Base-by-base conservation (phyloP, 2,113 vertebrate genomes). In the Stictonetta naevosa region DNA sequence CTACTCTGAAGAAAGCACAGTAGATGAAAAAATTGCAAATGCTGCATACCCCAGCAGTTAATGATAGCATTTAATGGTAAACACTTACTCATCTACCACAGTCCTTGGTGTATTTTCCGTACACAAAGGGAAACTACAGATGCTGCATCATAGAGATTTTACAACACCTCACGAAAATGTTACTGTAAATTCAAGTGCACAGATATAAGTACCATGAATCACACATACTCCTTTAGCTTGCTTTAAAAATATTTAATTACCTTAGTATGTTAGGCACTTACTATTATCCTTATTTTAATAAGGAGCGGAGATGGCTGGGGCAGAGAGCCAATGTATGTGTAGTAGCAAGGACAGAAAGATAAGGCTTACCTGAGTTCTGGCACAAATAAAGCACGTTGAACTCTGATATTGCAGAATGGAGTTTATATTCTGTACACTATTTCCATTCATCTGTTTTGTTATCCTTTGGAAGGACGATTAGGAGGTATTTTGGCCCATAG, bases 171-270 rank as follows among this genome's bases (percentile, higher is more conserved):
- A 36, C 60, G 40, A 55, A 77, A 84, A 73, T 5, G 6, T 52
- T 72, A 5, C 16, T 88, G 42, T 55, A 34, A 63, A 79, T 90
- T 80, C 63, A 68, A 34, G 50, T 48, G 29, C 17, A 20, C 13
- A 8, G 3, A 0, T 6, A 19, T 7, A 34, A 66, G n/a, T 60
- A 62, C 36, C 0, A 1, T 60, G 46, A 69, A 50, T 52, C 21
- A 59, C 31, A 42, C 10, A 3, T 34, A 36, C 13, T 38, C 8
- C 8, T 80, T 80, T 80, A 74, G 48, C 17, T 60, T 53, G 26
- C 28, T 79, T 53, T 52, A 4, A 69, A 81, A 90, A 15, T 26
- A 6, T 74, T 79, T 90, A 8, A 12, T 12, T 90, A 9, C 53
- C 16, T 4, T 21, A 29, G 17, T 42, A 26, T 20, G 15, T 62